Base-by-base conservation (phyloP, 2,797 vertebrate species). In the Cryptoprocta ferox region DNA sequence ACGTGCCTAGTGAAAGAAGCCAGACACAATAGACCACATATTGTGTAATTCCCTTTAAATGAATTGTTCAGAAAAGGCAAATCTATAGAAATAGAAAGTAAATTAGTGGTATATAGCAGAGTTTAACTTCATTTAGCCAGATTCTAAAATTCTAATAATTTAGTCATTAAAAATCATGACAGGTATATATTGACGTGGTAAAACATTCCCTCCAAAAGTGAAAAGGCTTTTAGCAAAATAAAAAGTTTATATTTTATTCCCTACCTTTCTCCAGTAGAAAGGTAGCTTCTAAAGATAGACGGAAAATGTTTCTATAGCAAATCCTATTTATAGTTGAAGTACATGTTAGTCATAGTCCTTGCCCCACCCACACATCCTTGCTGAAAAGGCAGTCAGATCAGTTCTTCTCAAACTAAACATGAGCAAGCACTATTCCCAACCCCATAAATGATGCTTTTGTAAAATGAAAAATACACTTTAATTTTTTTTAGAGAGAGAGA, bases 371-470 rank as follows among this genome's bases (percentile, higher is more conserved):
- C 37, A 93, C 7, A 68, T 66, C 26, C 73, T 73, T 75, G 59
- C 35, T 92, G 26, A 81, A 89, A 45, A 92, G 11, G 15, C 10
- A 14, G 6, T 11, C 79, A 66, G 14, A 82, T 50, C 79, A 90
- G 37, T 68, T 66, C 61, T 95, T 94, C 70, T 87, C 56, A 90
- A 95, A 80, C 24, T 86, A 96, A 97, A 73, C 53, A 71, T n/a
- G 15, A 84, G 13, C 35, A 83, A 83, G 13, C 35, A 79, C 53
- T 88, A 66, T 28, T 30, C 19, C 39, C 14, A 68, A 59, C 56
- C 15, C 42, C 0, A 50, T 13, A 80, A 37, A 63, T 71, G 28
- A 92, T 73, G 24, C 56, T 78, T 91, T 78, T 35, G 1, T 68
- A 88, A 91, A 92, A 91, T 80, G 56, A 24, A 24, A 59, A 59